Conservation (phyloP, 2,113 vertebrate species). For the Hemichromis elongatus region DNA sequence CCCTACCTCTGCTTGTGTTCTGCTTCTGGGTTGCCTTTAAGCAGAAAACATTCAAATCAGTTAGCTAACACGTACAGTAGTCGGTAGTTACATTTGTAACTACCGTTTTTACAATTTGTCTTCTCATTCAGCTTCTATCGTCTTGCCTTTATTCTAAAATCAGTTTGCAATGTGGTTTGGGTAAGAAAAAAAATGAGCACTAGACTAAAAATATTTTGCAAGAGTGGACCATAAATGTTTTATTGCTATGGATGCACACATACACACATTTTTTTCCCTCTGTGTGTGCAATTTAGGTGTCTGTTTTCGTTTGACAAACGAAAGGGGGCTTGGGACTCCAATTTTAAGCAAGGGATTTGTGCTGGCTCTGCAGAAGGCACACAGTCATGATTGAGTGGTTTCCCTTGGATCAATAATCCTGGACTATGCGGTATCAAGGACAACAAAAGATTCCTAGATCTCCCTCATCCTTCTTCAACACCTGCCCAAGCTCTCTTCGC, state of each 20-base stretch:
- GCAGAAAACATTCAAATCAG: not conserved
- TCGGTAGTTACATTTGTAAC: not conserved
- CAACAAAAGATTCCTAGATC: conserved; percentile 50
- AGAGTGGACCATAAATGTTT: not conserved
- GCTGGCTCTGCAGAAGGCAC: conserved; percentile 51
- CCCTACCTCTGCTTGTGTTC: not conserved
- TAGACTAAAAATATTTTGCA: not conserved
- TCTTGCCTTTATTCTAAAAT: not conserved
- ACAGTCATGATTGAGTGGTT: conserved; percentile 56
- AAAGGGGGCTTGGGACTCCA: not conserved
- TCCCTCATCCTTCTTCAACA: conserved; percentile 16
- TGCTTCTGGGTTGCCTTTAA: not conserved
- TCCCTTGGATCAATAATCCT: conserved; percentile 57
- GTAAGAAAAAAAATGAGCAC: not conserved
- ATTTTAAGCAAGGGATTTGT: conserved; percentile 31
- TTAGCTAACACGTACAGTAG: not conserved
- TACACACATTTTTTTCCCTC: not conserved
- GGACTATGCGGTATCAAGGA: conserved; percentile 53
- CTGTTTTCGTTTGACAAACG: not conserved
- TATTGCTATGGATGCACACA: not conserved
- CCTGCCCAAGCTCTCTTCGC: conserved; percentile 5
- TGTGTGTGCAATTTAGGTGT: not conserved
- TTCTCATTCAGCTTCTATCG: not conserved
- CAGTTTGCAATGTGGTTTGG: not conserved
- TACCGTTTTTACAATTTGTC: not conserved